Evolutionary conservation across 1,140 invertebrate species (phyloP), one percentile per base, ranked within the genome.

Genomic region (Trachymyrmex septentrionalis): DNA sequence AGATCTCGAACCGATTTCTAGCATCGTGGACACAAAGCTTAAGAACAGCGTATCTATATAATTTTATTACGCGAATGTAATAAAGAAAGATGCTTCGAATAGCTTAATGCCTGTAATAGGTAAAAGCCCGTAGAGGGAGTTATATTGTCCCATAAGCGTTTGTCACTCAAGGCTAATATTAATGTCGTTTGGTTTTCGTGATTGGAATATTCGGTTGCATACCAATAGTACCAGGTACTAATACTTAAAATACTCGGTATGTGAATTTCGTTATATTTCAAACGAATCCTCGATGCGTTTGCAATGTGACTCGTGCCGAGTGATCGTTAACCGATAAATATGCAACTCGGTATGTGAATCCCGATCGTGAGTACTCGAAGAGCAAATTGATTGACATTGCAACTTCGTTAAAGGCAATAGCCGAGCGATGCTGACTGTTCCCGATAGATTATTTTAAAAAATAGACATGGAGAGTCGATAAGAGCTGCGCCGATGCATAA

Each of bases 281-380:
- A 48, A 73, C 67, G 80, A 73, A 82, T 73, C 55, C 24, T 82
- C 80, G 67, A 72, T 72, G 27, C 67, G 34, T 82, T 61, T 48
- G 57, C 71, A 82, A 55, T 59, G 67, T 48, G 67, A 82, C n/a
- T 82, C 53, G 38, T 53, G 80, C 50, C 24, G 80, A 73, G 53
- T 73, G 80, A 50, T 48, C 24, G 67, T 82, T 82, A 82, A 73
- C 55, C 38, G 80, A 59, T 73, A 81, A 81, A 81, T 81, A 81
- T 71, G 64, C 64, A 71, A 19, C 34, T 59, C 66, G 80, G 34
- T 71, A 71, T 72, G 34, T 73, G 67, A 73, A 61, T 59, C 55
- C 57, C 55, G 67, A 48, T 48, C 38, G 67, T 4, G 69, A 84
- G 80, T 73, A 73, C 69, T 84, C 38, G 38, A 10, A 59, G 24